Percentiles rank a stretch among this genome's conserved stretches.
Evolutionary conservation across 2,797 vertebrate genomes (phyloP).

Genomic region (Danio tinwini): DNA sequence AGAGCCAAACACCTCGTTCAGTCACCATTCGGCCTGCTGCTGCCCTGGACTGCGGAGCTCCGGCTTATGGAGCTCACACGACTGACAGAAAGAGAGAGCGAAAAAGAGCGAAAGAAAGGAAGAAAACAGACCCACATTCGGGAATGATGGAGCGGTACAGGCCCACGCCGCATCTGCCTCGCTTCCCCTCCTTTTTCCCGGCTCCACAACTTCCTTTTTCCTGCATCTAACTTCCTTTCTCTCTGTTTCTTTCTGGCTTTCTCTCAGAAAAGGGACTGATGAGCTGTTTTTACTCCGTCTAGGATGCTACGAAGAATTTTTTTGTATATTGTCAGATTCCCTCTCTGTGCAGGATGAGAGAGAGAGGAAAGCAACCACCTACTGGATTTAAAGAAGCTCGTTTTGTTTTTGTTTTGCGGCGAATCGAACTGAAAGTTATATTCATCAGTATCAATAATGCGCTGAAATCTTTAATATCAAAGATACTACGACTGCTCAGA

Average conservation of each 20-base stretch:
- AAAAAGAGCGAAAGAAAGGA: constrained; percentile 53
- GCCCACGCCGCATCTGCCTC: constrained; percentile 46
- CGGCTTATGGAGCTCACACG: not conserved
- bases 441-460: constrained; percentile 62
- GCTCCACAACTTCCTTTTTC: constrained; percentile 70
- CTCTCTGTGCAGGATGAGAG: constrained; percentile 59
- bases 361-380: constrained; percentile 55
- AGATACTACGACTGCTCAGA: constrained; percentile 63
- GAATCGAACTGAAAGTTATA: constrained; percentile 47
- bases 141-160: constrained; percentile 46
- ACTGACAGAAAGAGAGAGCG: constrained; percentile 43
- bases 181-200: constrained; percentile 66
- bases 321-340: constrained; percentile 53
- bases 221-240: constrained; percentile 67
- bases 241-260: constrained; percentile 35
- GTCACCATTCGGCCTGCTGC: constrained; percentile 71
- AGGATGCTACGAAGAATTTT: constrained; percentile 44
- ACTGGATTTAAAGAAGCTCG: constrained; percentile 26
- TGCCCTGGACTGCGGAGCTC: constrained; percentile 47
- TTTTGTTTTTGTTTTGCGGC: not conserved
- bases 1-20: constrained; percentile 69
- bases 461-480: constrained; percentile 57
- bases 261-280: constrained; percentile 42
- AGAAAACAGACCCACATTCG: constrained; percentile 22
- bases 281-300: constrained; percentile 49